These are phyloP conservation scores for Xenopus laevis DNA, from an alignment of 2,113 vertebrate genomes.

Conservation along the genomic window DNA sequence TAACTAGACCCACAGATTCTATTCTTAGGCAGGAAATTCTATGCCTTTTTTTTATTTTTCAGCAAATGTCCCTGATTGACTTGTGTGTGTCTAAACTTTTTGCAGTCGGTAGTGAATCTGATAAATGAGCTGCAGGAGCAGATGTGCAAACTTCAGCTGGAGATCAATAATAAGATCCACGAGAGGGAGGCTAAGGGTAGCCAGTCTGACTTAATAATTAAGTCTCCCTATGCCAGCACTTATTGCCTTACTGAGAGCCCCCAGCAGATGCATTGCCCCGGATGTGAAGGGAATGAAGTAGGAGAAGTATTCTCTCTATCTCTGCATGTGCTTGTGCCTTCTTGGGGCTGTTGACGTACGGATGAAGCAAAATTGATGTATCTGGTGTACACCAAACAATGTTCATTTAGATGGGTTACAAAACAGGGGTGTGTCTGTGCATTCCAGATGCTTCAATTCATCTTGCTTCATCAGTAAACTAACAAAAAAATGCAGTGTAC, in stretches of 20 bases:
- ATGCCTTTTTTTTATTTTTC: conserved; percentile 18
- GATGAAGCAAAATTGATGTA: too few relatives aligned
- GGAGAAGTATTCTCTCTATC: conserved; percentile 62
- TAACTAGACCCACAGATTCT: too few relatives aligned
- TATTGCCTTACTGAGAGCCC: conserved; percentile 57
- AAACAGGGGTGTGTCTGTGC: too few relatives aligned
- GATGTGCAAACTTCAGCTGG: conserved; percentile 94
- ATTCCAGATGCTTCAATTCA: too few relatives aligned
- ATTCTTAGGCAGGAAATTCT: conserved; percentile 11
- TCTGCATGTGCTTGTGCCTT: conserved; percentile 59
- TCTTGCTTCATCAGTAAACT: too few relatives aligned
- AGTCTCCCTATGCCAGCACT: conserved; percentile 51
- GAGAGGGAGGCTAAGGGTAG: conserved; percentile 80
- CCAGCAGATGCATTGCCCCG: conserved; percentile 67
- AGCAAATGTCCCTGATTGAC: conserved; percentile 20
- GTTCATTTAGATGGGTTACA: too few relatives aligned
- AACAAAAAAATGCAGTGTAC: too few relatives aligned
- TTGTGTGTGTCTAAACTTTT: conserved; percentile 49
- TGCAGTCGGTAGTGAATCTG: conserved; percentile 94
- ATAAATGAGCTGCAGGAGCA: conserved; percentile 97
- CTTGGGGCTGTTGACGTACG: conserved; percentile 10
- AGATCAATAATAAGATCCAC: conserved; percentile 91
- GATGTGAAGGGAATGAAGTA: conserved; percentile 78
- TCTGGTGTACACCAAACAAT: too few relatives aligned
- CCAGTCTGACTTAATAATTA: conserved; percentile 55